Evolutionary conservation across 2,113 vertebrate genomes (phyloP), one percentile per base, ranked within the genome.

Genomic region (Apeltes quadracus): DNA sequence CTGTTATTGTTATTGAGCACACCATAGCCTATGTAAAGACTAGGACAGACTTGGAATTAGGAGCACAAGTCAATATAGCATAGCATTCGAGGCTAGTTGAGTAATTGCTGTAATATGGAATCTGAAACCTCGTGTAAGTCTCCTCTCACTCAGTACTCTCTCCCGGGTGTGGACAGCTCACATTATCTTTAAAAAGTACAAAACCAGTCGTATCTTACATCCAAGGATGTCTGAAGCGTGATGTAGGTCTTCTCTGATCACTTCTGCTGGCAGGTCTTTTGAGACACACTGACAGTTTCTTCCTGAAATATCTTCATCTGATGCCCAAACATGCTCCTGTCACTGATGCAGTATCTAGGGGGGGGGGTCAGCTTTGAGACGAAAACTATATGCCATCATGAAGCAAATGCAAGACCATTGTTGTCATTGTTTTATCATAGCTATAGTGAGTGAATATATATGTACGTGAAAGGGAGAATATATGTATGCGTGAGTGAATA

Each of bases 221-320:
- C 71, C 43, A 41, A 61, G 77, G 55, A 73, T 38, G 64, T 77
- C 56, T 58, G 32, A 63, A 63, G 54, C 61, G 2, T 67, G 68
- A 86, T 72, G 66, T 64, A 76, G 76, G 68, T 78, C 80, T 82
- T 32, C 79, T 92, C 69, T 91, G 88, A 90, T 90, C 84, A 78
- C 23, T 61, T 43, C 78, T 75, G 77, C 75, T 80, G 87, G 34
- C 81, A 23, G 64, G 62, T 34, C 75, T 77, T 89, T 89, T 88
- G 76, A 89, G 73, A 86, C 65, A 44, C 78, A 83, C 84, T 89
- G 88, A 88, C 87, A 86, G 84, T 69, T 83, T 75, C 61, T 61
- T 84, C 87, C 84, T 70, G 81, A 92, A 92, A 92, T 90, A 92
- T 75, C 80, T 61, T 68, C 38, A 79, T 79, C 76, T 84, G 84